Evolutionary conservation across 2,113 vertebrate species (phyloP).

Genomic region (Boulengeromyrus knoepffleri): DNA sequence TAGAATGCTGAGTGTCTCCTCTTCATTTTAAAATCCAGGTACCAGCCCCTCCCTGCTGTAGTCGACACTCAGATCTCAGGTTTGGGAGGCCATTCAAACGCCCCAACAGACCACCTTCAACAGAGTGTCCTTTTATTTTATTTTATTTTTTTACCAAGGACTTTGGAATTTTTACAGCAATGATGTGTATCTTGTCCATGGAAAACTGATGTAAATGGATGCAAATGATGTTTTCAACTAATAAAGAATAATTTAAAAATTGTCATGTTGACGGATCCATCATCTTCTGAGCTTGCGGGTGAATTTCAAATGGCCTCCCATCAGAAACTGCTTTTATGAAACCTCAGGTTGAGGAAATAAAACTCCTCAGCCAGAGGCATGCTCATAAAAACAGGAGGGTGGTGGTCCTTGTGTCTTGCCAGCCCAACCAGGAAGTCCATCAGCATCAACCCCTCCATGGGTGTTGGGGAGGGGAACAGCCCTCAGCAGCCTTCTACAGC

Average conservation of each 20-base stretch:
- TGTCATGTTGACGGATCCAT: not conserved
- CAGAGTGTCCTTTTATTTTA: not conserved
- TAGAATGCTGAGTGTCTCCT: slow-evolving; percentile 35
- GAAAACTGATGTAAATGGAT: not conserved
- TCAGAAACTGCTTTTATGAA: not conserved
- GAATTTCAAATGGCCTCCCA: not conserved
- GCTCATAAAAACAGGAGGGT: not conserved
- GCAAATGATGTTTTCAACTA: not conserved
- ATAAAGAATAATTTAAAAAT: not conserved
- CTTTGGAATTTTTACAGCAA: not conserved
- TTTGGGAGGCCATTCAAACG: slow-evolving; percentile 21
- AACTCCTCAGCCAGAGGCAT: not conserved
- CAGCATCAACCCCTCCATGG: not conserved
- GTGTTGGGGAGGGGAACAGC: no score
- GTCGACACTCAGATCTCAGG: not conserved
- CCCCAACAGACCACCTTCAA: not conserved
- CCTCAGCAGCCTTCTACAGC: not conserved
- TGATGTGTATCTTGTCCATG: not conserved
- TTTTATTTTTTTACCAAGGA: not conserved
- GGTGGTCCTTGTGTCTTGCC: not conserved
- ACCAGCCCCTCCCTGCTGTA: slow-evolving; percentile 20
- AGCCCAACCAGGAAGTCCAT: not conserved
- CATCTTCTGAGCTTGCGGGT: not conserved
- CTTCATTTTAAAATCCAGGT: slow-evolving; percentile 34
- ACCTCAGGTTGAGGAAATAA: not conserved